Conservation (phyloP, 2,797 vertebrate genomes). For the Syngnathus rostellatus region DNA sequence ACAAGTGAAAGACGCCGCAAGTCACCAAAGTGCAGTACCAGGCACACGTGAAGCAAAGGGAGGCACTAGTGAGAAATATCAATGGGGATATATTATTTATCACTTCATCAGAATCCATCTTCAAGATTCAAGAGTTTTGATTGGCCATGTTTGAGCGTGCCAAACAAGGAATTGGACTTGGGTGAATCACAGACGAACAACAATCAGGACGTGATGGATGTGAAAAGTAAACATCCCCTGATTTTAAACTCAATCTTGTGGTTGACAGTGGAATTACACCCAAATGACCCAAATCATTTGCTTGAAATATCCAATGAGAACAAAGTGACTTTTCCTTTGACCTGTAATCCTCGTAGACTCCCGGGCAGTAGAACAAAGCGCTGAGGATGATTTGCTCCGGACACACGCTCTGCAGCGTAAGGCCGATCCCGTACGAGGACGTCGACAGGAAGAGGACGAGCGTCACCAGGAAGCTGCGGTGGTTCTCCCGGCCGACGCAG, state of each 20-base stretch:
- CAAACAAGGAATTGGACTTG: too few relatives aligned
- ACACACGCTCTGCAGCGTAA: slow-evolving; percentile 85
- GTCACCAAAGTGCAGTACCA: slow-evolving; percentile 95
- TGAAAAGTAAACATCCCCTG: too few relatives aligned
- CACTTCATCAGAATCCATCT: too few relatives aligned
- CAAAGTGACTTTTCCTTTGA: slow-evolving; percentile 42
- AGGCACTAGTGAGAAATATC: slow-evolving; percentile 63
- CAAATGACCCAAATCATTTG: too few relatives aligned
- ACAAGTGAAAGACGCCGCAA: slow-evolving; percentile 81
- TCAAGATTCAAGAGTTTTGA: too few relatives aligned
- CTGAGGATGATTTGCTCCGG: slow-evolving; percentile 68
- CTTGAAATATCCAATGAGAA: neutral
- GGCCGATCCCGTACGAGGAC: slow-evolving; percentile 80
- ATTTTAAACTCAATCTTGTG: too few relatives aligned
- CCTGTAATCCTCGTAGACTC: slow-evolving; percentile 87
- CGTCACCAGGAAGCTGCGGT: slow-evolving; percentile 85
- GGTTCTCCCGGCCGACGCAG: slow-evolving; percentile 93
- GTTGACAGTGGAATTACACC: too few relatives aligned
- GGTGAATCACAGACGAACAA: too few relatives aligned
- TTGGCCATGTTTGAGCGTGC: too few relatives aligned
- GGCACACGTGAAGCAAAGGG: slow-evolving; percentile 90
- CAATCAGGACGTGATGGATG: too few relatives aligned
- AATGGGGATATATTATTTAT: neutral
- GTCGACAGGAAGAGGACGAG: slow-evolving; percentile 86
- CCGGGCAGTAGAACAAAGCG: slow-evolving; percentile 88